Percentiles rank a stretch among this genome's conserved stretches.
Evolutionary conservation across 2,888 invertebrate genomes (phyloP).

Genomic region (Caenorhabditis imperialis): DNA sequence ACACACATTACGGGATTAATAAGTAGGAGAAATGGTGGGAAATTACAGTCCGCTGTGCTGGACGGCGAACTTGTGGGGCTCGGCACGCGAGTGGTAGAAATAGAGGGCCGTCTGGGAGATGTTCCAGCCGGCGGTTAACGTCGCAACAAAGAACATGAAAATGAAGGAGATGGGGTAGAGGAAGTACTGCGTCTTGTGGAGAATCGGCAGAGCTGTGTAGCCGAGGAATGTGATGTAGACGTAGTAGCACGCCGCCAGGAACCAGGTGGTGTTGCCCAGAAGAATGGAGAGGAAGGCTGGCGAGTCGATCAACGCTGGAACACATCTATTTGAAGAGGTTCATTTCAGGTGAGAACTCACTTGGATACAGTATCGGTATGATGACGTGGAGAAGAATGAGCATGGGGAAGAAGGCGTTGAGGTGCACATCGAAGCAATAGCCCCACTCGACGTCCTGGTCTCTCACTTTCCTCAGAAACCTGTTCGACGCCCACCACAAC

Average conservation of each 20-base stretch:
- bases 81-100: constrained; percentile 74
- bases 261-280: constrained; percentile 93
- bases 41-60: constrained; percentile 20
- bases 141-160: constrained; percentile 86
- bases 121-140: constrained; percentile 88
- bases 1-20: neutral
- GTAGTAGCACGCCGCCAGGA: constrained; percentile 91
- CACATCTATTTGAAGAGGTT: neutral
- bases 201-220: constrained; percentile 91
- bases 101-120: constrained; percentile 80
- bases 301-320: constrained; percentile 86
- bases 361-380: constrained; percentile 88
- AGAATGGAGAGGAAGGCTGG: constrained; percentile 87
- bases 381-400: constrained; percentile 92
- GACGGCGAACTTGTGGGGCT: constrained; percentile 53
- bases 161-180: constrained; percentile 88
- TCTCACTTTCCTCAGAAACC: constrained; percentile 83
- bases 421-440: constrained; percentile 96
- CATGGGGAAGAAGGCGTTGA: constrained; percentile 98
- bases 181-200: constrained; percentile 88
- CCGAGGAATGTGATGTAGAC: constrained; percentile 97
- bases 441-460: constrained; percentile 95
- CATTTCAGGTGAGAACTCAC: constrained; percentile 79
- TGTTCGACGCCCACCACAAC: constrained; percentile 88
- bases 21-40: neutral